Conservation (phyloP, 35 echinoderm and acorn worm species). For the Apostichopus californicus region DNA sequence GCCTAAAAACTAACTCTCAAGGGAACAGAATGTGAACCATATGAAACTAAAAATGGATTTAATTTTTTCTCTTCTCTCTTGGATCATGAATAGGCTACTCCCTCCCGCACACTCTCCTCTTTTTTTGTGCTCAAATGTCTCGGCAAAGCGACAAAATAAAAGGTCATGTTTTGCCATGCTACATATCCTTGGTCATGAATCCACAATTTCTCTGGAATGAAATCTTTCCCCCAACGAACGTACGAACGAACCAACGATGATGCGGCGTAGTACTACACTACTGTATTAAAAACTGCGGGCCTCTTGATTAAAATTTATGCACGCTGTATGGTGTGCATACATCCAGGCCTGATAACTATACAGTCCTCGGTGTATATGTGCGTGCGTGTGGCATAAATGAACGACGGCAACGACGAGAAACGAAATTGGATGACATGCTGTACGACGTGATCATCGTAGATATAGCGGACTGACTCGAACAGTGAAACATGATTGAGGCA, state of each 20-base stretch:
- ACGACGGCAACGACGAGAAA: neutral
- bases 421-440: conserved; percentile 7
- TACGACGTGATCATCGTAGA: neutral
- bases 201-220: neutral
- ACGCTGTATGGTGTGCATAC: conserved; percentile 1
- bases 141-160: neutral
- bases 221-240: neutral
- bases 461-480: too few species aligned
- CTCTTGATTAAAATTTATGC: conserved; percentile 23
- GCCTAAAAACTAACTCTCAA: too few species aligned
- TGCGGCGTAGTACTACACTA: neutral
- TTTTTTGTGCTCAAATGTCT: too few species aligned
- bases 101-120: too few species aligned
- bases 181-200: neutral
- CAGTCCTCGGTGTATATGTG: neutral
- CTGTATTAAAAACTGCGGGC: neutral
- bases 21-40: too few species aligned
- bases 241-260: neutral
- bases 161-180: conserved; percentile 3
- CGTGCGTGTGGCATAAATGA: neutral
- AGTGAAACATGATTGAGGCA: too few species aligned
- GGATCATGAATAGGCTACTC: too few species aligned
- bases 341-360: neutral
- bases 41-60: too few species aligned
- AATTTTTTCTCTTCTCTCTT: too few species aligned